Conservation (phyloP, 2,888 invertebrate genomes). For the Pimpla rufipes region DNA sequence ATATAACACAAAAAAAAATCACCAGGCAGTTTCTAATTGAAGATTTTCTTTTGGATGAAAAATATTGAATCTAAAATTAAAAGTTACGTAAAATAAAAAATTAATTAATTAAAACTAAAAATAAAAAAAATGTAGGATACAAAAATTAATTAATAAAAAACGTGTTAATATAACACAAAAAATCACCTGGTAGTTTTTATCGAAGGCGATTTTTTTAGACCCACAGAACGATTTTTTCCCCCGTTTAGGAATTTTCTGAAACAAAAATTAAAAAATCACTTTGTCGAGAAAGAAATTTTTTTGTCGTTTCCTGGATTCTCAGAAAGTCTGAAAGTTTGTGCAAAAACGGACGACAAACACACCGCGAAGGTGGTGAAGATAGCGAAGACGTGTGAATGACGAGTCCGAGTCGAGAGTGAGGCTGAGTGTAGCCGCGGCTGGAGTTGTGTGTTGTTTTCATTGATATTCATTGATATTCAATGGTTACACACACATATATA, state of each 20-base stretch:
- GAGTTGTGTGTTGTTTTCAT: conserved; percentile 29
- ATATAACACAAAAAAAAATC: too few relatives aligned
- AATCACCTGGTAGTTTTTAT: too few relatives aligned
- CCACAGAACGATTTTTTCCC: too few relatives aligned
- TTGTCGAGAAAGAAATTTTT: background rate
- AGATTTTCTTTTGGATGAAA: too few relatives aligned
- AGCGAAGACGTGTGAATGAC: conserved; percentile 12
- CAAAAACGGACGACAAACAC: conserved; percentile 28
- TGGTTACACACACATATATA: background rate
- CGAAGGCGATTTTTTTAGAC: too few relatives aligned
- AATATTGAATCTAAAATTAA: too few relatives aligned
- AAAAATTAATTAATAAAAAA: too few relatives aligned
- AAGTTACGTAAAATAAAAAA: too few relatives aligned
- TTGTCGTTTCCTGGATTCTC: conserved; percentile 15
- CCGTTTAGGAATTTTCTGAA: background rate
- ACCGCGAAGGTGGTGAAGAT: background rate
- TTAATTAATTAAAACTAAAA: too few relatives aligned
- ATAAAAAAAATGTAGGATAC: too few relatives aligned
- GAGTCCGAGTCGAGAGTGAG: background rate
- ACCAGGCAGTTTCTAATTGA: too few relatives aligned
- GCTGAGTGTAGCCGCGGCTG: background rate
- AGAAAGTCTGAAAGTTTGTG: background rate
- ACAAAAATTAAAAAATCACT: background rate
- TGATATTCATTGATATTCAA: conserved; percentile 29
- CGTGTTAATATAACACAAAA: too few relatives aligned